phyloP scores from a whole-genome alignment of 1,140 invertebrate genomes.

The Zaprionus capensis region DNA sequence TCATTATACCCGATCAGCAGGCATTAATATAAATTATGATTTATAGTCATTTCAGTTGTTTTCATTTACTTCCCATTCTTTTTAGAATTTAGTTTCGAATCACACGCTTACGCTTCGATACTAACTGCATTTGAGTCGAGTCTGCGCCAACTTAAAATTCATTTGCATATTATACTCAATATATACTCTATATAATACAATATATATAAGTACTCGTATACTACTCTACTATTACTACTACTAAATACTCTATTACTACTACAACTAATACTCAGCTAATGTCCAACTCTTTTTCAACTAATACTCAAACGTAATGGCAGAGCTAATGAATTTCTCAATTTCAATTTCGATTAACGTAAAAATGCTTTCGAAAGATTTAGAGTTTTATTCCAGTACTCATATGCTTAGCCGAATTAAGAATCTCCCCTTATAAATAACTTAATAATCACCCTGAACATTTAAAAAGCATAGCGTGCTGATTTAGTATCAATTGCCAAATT shows the following conservation, averaged over 20 bases:
- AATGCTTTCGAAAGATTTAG: conserved; percentile 38
- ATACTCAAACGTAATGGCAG: conserved; percentile 36
- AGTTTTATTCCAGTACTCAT: conserved; percentile 25
- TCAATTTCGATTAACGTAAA: conserved; percentile 44
- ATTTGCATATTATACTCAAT: conserved; percentile 56
- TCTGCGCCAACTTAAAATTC: conserved; percentile 50
- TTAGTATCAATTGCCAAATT: conserved; percentile 39
- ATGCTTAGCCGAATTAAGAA: conserved; percentile 32
- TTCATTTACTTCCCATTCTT: conserved; percentile 32
- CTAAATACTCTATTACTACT: conserved; percentile 34
- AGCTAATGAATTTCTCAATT: conserved; percentile 19
- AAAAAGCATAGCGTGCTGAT: conserved; percentile 73
- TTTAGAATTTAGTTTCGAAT: conserved; percentile 35
- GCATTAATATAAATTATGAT: conserved; percentile 10
- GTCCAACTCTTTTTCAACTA: conserved; percentile 38
- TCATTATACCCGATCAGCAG: conserved; percentile 8
- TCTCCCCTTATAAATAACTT: conserved; percentile 11
- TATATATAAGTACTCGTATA: conserved; percentile 31
- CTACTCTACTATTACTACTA: conserved; percentile 29
- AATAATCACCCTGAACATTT: conserved; percentile 14
- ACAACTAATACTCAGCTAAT: conserved; percentile 32
- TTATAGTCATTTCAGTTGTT: conserved; percentile 16
- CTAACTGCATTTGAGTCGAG: conserved; percentile 73
- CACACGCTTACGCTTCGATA: conserved; percentile 77
- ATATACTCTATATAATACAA: conserved; percentile 17